Evolutionary conservation across 2,888 invertebrate species (phyloP), one percentile per base, ranked within the genome.

Genomic region (Tholera decimalis): DNA sequence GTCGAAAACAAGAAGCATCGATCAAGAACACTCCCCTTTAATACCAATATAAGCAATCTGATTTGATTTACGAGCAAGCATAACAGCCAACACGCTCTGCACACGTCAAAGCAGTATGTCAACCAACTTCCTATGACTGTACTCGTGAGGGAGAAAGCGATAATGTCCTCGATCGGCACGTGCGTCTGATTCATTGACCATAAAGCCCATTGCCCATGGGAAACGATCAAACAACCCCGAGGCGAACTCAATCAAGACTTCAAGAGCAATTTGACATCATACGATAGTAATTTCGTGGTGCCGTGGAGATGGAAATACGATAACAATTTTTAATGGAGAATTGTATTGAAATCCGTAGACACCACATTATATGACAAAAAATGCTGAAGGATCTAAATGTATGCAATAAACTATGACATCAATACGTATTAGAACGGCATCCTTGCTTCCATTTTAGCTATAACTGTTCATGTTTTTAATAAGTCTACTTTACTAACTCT

Each of bases 151-250:
- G 80, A 69, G 80, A 72, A 81, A 81, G 81, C 82, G 79, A 85
- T 87, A 85, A 77, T 71, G 79, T 84, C 82, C 79, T 80, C 71
- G 72, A 81, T 78, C 70, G 79, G 73, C 79, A 82, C 82, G 79
- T 81, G 73, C 71, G 65, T 51, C 70, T 77, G 77, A 80, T 83
- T 75, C 77, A 82, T 78, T 68, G 73, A 70, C 68, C 70, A 71
- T 33, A 22, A 28, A 26, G 15, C 20, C 65, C 64, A 46, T 20
- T 56, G 18, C 30, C n/a, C 47, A 68, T 53, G 68, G 61, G 69
- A 71, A 78, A 56, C 49, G 49, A 66, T 63, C 22, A 63, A 67
- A 26, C 24, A 54, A 11, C 35, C 54, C 54, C 24, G 51, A 63
- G 24, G 51, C 61, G 39, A 73, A 75, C 76, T 60, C 46, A 51